A percentile compares a stretch with the other conserved stretches of the same genome.
These are phyloP conservation scores for Machimus rusticus DNA, from an alignment of 2,888 invertebrate genomes.

Conservation along the genomic window DNA sequence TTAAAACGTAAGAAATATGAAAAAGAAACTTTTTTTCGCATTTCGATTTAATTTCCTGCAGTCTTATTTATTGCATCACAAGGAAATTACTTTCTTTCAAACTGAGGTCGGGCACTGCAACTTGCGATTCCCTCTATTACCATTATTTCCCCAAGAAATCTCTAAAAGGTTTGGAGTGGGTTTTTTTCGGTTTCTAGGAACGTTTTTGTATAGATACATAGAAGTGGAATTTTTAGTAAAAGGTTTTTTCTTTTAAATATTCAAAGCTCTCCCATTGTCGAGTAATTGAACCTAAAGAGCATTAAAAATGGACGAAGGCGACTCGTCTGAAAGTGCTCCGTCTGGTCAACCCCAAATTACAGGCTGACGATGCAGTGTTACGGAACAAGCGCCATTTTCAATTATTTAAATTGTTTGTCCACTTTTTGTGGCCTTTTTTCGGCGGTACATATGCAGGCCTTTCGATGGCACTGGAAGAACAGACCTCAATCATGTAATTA, in stretches of 20 bases:
- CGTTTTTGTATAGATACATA: neutral
- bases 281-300: conserved; percentile 5
- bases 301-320: conserved; percentile 25
- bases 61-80: neutral
- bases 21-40: neutral
- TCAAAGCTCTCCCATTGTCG: neutral
- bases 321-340: conserved; percentile 16
- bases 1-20: neutral
- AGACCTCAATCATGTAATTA: conserved; percentile 39
- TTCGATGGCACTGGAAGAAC: conserved; percentile 23
- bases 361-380: conserved; percentile 46
- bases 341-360: conserved; percentile 43
- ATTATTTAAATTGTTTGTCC: conserved; percentile 49
- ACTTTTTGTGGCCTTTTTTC: conserved; percentile 21
- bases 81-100: conserved; percentile 9
- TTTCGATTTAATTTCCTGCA: conserved; percentile 12
- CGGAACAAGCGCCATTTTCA: conserved; percentile 51
- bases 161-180: neutral
- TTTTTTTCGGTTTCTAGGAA: neutral
- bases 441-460: conserved; percentile 40
- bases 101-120: neutral
- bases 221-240: neutral
- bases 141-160: neutral
- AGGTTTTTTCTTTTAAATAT: neutral
- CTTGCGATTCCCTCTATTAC: neutral